Base-by-base conservation (phyloP, 2,797 vertebrate genomes). In the Epinephelus coioides region DNA sequence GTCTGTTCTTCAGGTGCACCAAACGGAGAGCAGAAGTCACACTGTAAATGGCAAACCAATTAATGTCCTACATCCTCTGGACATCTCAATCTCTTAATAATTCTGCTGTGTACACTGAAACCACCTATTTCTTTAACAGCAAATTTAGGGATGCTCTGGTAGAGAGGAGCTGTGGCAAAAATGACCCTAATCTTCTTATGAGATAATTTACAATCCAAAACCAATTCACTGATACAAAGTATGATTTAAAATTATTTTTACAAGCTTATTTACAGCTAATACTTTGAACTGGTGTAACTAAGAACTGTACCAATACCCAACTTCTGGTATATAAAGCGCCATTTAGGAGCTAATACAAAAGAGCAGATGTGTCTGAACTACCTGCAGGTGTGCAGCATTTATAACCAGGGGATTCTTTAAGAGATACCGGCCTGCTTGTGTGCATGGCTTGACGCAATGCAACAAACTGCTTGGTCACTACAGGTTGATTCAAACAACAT, bases 181-280 rank as follows among this genome's bases (percentile, higher is more conserved):
- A 68, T 67, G 71, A 81, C 62, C 78, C 57, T 54, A 77, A 88
- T 86, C 73, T 77, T 84, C 34, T 81, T 49, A 49, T 53, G 57
- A 83, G 65, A 73, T 84, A 21, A 84, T 85, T 88, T 86, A 91
- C 85, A 91, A 77, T 88, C 72, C 79, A 78, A 88, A 88, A 90
- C 60, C 75, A 86, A 88, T 82, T 89, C 57, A 90, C 67, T 73
- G 86, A 89, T 89, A 87, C 84, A 92, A 91, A 90, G 70, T 61
- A 90, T 83, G 79, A 87, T 76, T 90, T 75, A 86, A 88, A 92
- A 82, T 84, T 79, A 77, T 88, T 86, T 89, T 88, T 91, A 93
- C 88, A 92, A 92, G 91, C 92, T 85, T 94, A 93, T 93, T 93
- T 92, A 93, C 92, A 94, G 90, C 91, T 91, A 93, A 93, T 92